Base-by-base conservation (phyloP, 2,888 invertebrate species). In the Crematogaster levior region DNA sequence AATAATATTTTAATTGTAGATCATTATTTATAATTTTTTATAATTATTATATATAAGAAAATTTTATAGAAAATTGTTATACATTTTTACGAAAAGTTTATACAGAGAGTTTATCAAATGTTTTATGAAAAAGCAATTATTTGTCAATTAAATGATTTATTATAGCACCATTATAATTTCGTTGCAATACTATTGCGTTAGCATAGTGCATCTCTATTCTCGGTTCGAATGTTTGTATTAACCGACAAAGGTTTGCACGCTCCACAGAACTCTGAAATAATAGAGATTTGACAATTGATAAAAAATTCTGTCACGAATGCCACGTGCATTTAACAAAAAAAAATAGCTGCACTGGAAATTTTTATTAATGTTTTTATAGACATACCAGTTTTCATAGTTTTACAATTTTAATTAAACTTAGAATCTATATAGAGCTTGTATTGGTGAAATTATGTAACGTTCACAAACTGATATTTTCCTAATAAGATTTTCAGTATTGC, bases 241-340 rank as follows among this genome's bases (percentile, higher is more conserved):
- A 6, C 40, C 27, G 3, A 66, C 24, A 34, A 74, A 48, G 61
- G 3, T 18, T 74, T 53, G 27, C n/a, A 65, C 40, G 51, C 48
- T 66, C 15, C 61, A 34, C 1, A 48, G n/a, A 74, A 61, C 61
- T 34, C 24, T 12, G 24, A 72, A 61, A 61, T 61, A 61, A 74
- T 12, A 21, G 18, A 61, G 30, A 74, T 74, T 18, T 34, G 30
- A 48, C 12, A 74, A 34, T 74, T 34, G 34, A 61, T 10, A 30
- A 37, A 60, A 21, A 30, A 43, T 43, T 73, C 7, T 27, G 18
- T 6, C 34, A 7, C 10, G 12, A 37, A 46, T 58, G 5, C 15
- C n/a, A 51, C 53, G 34, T 24, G 10, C 37, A 46, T 46, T n/a
- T n/a, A n/a, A n/a, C n/a, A n/a, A 46, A 18, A 61, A 43, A 60